Percentiles rank a stretch among this genome's conserved stretches.
Conservation (phyloP, 2,797 vertebrate species). For the Eulemur rubriventer region DNA sequence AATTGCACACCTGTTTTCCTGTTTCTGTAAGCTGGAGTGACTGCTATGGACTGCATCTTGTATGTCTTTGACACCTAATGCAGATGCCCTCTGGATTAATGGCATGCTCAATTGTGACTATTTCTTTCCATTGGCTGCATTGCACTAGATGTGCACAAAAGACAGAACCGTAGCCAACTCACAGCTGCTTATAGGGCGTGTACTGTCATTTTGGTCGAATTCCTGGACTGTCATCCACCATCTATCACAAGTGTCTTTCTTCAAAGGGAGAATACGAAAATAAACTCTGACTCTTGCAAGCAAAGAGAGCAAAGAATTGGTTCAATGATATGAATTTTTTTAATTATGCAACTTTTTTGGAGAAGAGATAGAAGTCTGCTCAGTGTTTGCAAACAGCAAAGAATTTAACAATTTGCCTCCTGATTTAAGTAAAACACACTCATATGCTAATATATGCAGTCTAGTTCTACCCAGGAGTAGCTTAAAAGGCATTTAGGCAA, state of each 20-base stretch:
- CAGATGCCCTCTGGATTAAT: constrained; percentile 47
- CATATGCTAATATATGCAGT: background rate
- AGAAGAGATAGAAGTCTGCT: constrained; percentile 64
- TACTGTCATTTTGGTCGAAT: constrained; percentile 76
- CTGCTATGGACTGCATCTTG: background rate
- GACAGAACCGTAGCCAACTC: constrained; percentile 27
- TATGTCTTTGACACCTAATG: background rate
- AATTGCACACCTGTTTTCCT: background rate
- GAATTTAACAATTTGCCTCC: constrained; percentile 68
- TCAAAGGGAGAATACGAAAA: constrained; percentile 74
- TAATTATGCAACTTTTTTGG: constrained; percentile 77
- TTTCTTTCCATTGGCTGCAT: constrained; percentile 66
- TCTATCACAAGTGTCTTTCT: constrained; percentile 73
- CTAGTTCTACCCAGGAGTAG: background rate
- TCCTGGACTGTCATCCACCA: constrained; percentile 78
- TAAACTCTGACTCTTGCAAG: constrained; percentile 67
- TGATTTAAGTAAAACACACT: background rate
- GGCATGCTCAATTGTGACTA: background rate
- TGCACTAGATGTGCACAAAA: constrained; percentile 58
- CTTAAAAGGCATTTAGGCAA: background rate
- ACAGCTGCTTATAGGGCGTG: constrained; percentile 71
- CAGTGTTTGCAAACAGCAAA: constrained; percentile 61
- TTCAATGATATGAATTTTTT: constrained; percentile 67
- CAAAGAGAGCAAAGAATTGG: constrained; percentile 67
- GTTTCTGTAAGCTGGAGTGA: background rate